A percentile compares a stretch with the other conserved stretches of the same genome.
Evolutionary conservation across 1,140 invertebrate species (phyloP).

Genomic region (Euura saliciscinereae): DNA sequence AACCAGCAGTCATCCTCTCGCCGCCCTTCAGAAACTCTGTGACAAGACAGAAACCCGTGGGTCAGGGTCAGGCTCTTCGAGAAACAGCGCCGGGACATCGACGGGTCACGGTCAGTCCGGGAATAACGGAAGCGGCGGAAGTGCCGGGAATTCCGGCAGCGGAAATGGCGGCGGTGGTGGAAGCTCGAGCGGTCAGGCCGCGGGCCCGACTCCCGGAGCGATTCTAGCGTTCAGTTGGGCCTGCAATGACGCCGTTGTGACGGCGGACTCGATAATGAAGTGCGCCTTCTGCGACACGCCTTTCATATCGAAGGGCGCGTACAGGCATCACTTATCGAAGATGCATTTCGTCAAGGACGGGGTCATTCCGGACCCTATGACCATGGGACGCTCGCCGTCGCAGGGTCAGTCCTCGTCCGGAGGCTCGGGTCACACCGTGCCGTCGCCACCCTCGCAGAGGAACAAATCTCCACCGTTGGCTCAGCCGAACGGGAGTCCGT

Average conservation of each 20-base stretch:
- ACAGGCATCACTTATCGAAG: conserved; percentile 94
- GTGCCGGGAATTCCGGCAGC: conserved; percentile 27
- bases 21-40: conserved; percentile 91
- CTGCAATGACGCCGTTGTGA: conserved; percentile 88
- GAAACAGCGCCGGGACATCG: conserved; percentile 45
- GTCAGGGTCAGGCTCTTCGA: conserved; percentile 30
- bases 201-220: conserved; percentile 73
- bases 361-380: conserved; percentile 74
- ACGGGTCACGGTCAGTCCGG: conserved; percentile 22
- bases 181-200: conserved; percentile 36
- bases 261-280: conserved; percentile 88
- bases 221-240: conserved; percentile 93
- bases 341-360: conserved; percentile 97
- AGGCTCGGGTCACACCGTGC: conserved; percentile 44
- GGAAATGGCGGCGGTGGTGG: conserved; percentile 36
- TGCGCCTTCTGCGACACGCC: conserved; percentile 96
- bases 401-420: conserved; percentile 57
- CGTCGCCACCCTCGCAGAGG: conserved; percentile 51
- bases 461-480: conserved; percentile 60
- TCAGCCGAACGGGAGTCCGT: conserved; percentile 61
- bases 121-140: conserved; percentile 21
- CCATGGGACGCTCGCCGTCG: conserved; percentile 61
- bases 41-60: conserved; percentile 86
- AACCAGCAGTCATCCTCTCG: conserved; percentile 83
- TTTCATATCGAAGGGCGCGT: conserved; percentile 95